Percentiles rank a stretch among this genome's conserved stretches.
phyloP scores from a whole-genome alignment of 2,888 invertebrate species.

The Crocallis elinguaria region DNA sequence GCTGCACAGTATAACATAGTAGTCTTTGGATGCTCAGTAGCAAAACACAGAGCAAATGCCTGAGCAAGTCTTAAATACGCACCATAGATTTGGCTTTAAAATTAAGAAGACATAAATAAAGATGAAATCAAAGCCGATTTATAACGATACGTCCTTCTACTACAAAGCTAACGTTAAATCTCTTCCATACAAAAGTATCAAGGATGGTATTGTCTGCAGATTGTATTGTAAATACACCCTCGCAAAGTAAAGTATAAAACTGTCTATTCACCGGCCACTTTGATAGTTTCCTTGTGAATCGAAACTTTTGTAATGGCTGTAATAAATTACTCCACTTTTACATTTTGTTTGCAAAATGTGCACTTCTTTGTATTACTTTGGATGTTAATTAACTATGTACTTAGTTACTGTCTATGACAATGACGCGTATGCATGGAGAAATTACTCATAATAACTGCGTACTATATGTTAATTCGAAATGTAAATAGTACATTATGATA shows the following conservation, averaged over 20 bases:
- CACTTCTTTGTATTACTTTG: slow-evolving; percentile 20
- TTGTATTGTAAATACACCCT: slow-evolving; percentile 45
- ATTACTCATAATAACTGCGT: too few relatives aligned
- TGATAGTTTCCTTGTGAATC: slow-evolving; percentile 42
- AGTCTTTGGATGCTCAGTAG: too few relatives aligned
- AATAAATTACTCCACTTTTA: slow-evolving; percentile 49
- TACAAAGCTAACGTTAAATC: neutral
- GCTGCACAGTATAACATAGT: too few relatives aligned
- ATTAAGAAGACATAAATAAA: too few relatives aligned
- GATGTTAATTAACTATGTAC: slow-evolving; percentile 6
- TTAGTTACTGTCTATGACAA: too few relatives aligned
- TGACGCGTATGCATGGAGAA: too few relatives aligned
- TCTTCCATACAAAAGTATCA: slow-evolving; percentile 17
- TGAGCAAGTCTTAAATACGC: too few relatives aligned
- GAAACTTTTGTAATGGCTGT: slow-evolving; percentile 44
- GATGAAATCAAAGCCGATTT: neutral
- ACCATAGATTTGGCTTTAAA: neutral
- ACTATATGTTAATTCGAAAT: too few relatives aligned
- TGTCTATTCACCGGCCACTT: slow-evolving; percentile 44
- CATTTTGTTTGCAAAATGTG: slow-evolving; percentile 26
- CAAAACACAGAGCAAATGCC: too few relatives aligned
- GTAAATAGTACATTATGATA: too few relatives aligned
- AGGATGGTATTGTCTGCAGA: slow-evolving; percentile 34
- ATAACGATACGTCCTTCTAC: neutral
- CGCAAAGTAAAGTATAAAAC: slow-evolving; percentile 38